Conservation (phyloP, 2,888 invertebrate genomes). For the Myopa testacea region DNA sequence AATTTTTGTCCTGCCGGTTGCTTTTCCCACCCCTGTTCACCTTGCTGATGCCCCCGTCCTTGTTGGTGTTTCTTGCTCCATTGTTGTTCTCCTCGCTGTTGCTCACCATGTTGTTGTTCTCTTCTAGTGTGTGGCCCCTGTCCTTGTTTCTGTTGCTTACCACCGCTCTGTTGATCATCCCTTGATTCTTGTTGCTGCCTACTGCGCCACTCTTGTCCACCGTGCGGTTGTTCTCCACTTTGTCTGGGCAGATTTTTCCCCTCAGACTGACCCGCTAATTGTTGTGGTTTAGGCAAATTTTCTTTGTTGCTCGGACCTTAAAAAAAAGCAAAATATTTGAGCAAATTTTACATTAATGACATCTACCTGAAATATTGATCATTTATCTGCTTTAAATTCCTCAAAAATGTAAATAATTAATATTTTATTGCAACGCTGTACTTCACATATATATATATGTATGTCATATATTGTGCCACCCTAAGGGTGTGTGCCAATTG, state of each 20-base stretch:
- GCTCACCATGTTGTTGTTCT: not conserved
- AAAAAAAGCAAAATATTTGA: not conserved
- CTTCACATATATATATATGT: too few relatives aligned
- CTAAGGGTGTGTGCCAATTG: too few relatives aligned
- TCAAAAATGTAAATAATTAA: too few relatives aligned
- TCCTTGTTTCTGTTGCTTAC: constrained; percentile 23
- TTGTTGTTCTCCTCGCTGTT: constrained; percentile 30
- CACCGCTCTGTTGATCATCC: constrained; percentile 31
- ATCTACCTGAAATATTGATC: too few relatives aligned
- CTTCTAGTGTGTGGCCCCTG: not conserved
- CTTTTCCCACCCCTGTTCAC: constrained; percentile 5
- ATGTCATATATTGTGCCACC: too few relatives aligned
- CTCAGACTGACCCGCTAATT: not conserved
- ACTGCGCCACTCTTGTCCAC: too few relatives aligned
- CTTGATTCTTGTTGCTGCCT: not conserved
- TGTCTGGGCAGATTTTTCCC: not conserved
- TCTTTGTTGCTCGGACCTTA: constrained; percentile 20
- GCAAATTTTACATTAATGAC: too few relatives aligned
- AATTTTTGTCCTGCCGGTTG: constrained; percentile 18
- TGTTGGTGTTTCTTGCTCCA: constrained; percentile 4
- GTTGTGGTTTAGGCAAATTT: not conserved
- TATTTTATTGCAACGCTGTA: too few relatives aligned
- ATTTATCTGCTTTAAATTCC: too few relatives aligned
- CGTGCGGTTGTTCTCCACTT: too few relatives aligned
- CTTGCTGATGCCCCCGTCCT: constrained; percentile 13